A percentile compares a stretch with the other conserved stretches of the same genome.
Evolutionary conservation across 2,113 vertebrate genomes (phyloP).

Genomic region (Stegastes partitus): DNA sequence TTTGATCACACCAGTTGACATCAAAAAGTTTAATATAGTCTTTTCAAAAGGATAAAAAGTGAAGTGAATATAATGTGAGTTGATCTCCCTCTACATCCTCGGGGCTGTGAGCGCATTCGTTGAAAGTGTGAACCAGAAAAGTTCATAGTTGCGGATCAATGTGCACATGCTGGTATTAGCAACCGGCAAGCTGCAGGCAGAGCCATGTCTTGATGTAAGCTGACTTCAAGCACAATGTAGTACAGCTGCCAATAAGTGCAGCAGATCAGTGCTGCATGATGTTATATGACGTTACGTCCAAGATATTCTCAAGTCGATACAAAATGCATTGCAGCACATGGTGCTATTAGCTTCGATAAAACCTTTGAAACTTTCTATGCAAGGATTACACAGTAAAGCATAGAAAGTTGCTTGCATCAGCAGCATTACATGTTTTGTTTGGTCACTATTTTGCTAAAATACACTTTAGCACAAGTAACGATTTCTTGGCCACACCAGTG

Average conservation of each 20-base stretch:
- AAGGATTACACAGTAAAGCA: background rate
- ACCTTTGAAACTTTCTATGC: conserved; percentile 10
- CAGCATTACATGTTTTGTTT: conserved; percentile 51
- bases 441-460: conserved; percentile 56
- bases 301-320: background rate
- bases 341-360: background rate
- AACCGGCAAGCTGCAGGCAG: conserved; percentile 8
- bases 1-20: conserved; percentile 15
- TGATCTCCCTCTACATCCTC: conserved; percentile 5
- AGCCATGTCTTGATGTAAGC: conserved; percentile 24
- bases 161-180: conserved; percentile 11
- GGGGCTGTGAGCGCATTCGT: background rate
- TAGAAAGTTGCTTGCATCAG: conserved; percentile 2
- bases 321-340: background rate
- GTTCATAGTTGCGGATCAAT: conserved; percentile 26
- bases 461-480: conserved; percentile 26
- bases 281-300: background rate
- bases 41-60: conserved; percentile 37
- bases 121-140: conserved; percentile 27
- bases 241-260: conserved; percentile 3
- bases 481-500: conserved; percentile 36
- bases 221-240: conserved; percentile 11
- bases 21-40: conserved; percentile 11
- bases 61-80: conserved; percentile 16
- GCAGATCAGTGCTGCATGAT: background rate